Conservation (phyloP, 2,797 vertebrate species). For the Spinibarbus caldwelli region DNA sequence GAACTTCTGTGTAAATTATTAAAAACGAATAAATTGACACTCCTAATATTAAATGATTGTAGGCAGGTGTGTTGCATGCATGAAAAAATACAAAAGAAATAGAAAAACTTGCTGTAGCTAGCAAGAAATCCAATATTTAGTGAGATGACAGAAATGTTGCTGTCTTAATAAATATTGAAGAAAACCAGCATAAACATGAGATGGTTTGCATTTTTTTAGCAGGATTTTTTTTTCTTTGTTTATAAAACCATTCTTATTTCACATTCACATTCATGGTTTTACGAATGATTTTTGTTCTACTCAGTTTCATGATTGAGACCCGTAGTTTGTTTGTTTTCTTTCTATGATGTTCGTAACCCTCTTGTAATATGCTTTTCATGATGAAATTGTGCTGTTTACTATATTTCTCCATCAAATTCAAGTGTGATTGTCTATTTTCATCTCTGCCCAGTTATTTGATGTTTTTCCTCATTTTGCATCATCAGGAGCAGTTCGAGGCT, state of each 20-base stretch:
- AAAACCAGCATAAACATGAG: background rate
- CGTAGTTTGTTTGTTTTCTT: background rate
- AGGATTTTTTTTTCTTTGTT: background rate
- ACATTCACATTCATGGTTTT: background rate
- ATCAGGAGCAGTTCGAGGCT: slow-evolving; percentile 88
- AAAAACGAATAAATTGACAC: too few relatives aligned
- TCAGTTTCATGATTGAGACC: background rate
- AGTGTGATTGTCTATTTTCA: background rate
- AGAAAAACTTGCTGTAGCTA: background rate
- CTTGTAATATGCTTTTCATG: background rate
- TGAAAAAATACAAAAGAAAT: background rate
- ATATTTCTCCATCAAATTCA: too few relatives aligned
- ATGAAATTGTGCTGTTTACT: background rate
- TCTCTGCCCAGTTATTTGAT: background rate
- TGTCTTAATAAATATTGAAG: background rate
- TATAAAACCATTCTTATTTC: too few relatives aligned
- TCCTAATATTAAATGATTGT: background rate
- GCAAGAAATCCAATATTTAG: background rate
- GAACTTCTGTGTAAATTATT: background rate
- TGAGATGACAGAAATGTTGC: background rate
- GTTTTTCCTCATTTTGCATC: background rate
- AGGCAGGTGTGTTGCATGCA: background rate
- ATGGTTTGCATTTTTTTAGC: background rate
- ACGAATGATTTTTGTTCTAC: background rate
- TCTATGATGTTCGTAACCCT: background rate